Percentiles rank a stretch among this genome's conserved stretches.
phyloP scores from a whole-genome alignment of 2,888 invertebrate genomes.

The Blera fallax region DNA sequence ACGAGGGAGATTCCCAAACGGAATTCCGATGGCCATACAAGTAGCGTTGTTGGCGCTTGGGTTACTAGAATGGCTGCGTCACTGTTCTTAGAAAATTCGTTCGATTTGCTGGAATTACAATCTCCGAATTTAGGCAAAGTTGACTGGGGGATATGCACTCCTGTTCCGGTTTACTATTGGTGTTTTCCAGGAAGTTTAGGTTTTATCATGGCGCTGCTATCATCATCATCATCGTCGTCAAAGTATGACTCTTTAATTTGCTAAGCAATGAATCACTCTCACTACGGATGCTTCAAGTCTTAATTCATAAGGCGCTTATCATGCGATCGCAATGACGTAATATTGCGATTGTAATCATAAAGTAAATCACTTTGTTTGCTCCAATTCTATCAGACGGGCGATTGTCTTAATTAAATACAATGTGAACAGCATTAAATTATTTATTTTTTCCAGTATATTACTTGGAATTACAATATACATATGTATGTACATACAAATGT shows the following conservation, averaged over 20 bases:
- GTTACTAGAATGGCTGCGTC: constrained; percentile 74
- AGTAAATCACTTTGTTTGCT: constrained; percentile 31
- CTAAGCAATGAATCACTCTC: constrained; percentile 46
- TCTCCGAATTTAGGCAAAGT: not conserved
- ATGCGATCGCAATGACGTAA: constrained; percentile 12
- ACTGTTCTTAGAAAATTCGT: constrained; percentile 78
- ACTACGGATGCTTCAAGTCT: constrained; percentile 47
- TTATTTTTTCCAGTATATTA: not conserved
- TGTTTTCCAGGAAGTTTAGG: constrained; percentile 34
- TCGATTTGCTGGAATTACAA: constrained; percentile 25
- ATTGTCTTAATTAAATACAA: constrained; percentile 1
- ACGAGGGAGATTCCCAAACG: constrained; percentile 56
- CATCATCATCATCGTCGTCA: constrained; percentile 4
- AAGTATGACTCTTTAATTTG: constrained; percentile 45
- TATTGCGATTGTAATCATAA: constrained; percentile 13
- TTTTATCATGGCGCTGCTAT: not conserved
- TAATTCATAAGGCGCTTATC: constrained; percentile 60
- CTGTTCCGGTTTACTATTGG: not conserved
- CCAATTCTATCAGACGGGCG: not conserved
- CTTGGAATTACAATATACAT: not conserved
- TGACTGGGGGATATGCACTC: not conserved
- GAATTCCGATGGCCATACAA: constrained; percentile 33
- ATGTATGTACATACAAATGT: no score
- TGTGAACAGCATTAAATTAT: not conserved
- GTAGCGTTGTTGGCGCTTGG: not conserved